Evolutionary conservation across 92 coral and sea anemone genomes (phyloP).

Genomic region (Phenganax subtilis): DNA sequence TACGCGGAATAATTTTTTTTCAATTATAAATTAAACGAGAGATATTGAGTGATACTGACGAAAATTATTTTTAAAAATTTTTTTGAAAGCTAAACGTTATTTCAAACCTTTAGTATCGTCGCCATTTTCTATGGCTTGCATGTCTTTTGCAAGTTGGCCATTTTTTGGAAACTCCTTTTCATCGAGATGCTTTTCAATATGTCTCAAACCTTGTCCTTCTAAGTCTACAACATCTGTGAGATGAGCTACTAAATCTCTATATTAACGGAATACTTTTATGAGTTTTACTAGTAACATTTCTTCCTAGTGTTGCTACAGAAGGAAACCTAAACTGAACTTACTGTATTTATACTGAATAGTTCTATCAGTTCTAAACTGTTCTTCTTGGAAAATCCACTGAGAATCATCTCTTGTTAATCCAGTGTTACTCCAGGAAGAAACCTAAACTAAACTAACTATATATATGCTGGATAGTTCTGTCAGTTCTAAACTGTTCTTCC

Average conservation of each 20-base stretch:
- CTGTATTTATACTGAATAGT: slow-evolving; percentile 2
- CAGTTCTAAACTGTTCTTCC: slow-evolving; percentile 6
- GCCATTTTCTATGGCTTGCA: slow-evolving; percentile 68
- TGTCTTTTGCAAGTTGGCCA: slow-evolving; percentile 48
- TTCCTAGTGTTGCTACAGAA: background rate
- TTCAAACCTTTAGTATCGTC: slow-evolving; percentile 75
- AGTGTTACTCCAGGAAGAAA: slow-evolving; percentile 15
- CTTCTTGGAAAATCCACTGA: background rate
- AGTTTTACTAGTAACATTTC: too few species aligned
- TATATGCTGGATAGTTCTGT: slow-evolving; percentile 9
- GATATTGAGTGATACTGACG: too few species aligned
- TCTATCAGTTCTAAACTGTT: slow-evolving; percentile 13
- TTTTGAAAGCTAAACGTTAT: too few species aligned
- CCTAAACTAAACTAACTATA: background rate
- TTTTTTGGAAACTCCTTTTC: slow-evolving; percentile 44
- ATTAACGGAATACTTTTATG: too few species aligned
- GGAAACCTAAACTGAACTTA: background rate
- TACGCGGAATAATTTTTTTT: too few species aligned
- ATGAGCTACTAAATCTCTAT: too few species aligned
- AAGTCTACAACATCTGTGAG: background rate
- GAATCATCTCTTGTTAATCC: slow-evolving; percentile 39
- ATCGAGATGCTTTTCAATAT: slow-evolving; percentile 71
- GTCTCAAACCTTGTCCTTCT: slow-evolving; percentile 45
- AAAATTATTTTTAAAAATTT: too few species aligned
- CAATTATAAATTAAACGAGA: too few species aligned